phyloP scores from a whole-genome alignment of 2,888 invertebrate species.

The Leptothorax acervorum region DNA sequence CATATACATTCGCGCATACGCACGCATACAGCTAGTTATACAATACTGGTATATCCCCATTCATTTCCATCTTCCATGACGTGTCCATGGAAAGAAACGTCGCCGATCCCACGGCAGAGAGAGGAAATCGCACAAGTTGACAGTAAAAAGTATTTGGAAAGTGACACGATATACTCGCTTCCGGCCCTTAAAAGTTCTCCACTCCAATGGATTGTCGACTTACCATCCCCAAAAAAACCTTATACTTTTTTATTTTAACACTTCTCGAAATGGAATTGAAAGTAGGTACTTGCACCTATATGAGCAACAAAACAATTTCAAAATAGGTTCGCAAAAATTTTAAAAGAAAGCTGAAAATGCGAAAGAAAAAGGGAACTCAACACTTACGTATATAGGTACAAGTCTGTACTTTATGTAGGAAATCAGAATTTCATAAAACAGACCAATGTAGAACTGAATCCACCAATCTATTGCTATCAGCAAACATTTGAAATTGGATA shows the following conservation, averaged over 20 bases:
- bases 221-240: neutral
- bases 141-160: conserved; percentile 76
- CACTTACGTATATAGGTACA: neutral
- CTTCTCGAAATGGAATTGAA: neutral
- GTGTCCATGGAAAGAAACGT: conserved; percentile 43
- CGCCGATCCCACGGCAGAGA: conserved; percentile 41
- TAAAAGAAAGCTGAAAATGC: neutral
- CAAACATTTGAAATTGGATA: too few species aligned
- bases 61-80: conserved; percentile 34
- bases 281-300: neutral
- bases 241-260: neutral
- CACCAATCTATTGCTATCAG: too few species aligned
- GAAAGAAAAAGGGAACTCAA: neutral
- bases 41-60: conserved; percentile 10
- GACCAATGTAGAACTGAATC: too few species aligned
- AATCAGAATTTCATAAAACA: neutral
- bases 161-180: conserved; percentile 69
- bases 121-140: conserved; percentile 18
- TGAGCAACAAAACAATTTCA: neutral
- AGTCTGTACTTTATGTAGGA: neutral
- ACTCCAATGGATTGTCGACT: neutral
- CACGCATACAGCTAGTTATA: neutral
- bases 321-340: neutral
- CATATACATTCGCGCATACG: neutral
- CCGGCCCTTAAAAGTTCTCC: conserved; percentile 67